Evolutionary conservation across 2,113 vertebrate species (phyloP).

Genomic region (Harpagus bidentatus): DNA sequence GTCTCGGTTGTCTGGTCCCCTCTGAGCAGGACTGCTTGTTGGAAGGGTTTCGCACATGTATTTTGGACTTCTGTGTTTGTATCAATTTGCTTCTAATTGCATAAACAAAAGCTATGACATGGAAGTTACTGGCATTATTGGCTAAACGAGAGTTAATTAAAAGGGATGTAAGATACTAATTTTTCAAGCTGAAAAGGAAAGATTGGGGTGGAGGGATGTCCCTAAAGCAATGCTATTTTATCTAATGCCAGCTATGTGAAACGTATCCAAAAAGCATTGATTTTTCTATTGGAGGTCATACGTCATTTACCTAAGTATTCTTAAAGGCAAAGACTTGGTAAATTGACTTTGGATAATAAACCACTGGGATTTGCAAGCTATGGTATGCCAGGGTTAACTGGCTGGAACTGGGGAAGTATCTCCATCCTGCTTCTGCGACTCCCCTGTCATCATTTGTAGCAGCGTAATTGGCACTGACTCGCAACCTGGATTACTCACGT

Average conservation of each 20-base stretch:
- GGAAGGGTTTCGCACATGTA: neutral
- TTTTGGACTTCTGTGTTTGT: neutral
- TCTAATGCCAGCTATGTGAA: neutral
- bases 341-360: neutral
- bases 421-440: neutral
- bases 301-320: neutral
- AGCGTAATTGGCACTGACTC: neutral
- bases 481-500: neutral
- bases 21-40: neutral
- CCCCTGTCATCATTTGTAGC: neutral
- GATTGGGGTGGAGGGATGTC: neutral
- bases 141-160: neutral
- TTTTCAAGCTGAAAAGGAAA: neutral
- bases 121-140: neutral
- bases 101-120: neutral
- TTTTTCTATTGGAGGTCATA: neutral
- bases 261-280: neutral
- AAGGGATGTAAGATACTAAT: neutral
- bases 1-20: neutral
- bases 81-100: neutral
- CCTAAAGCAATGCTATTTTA: neutral
- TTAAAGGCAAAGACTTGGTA: neutral
- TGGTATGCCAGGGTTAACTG: neutral
- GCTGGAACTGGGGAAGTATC: neutral
- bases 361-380: neutral